Base-by-base conservation (phyloP, 2,888 invertebrate genomes). In the Acrocyrtus sp. region DNA sequence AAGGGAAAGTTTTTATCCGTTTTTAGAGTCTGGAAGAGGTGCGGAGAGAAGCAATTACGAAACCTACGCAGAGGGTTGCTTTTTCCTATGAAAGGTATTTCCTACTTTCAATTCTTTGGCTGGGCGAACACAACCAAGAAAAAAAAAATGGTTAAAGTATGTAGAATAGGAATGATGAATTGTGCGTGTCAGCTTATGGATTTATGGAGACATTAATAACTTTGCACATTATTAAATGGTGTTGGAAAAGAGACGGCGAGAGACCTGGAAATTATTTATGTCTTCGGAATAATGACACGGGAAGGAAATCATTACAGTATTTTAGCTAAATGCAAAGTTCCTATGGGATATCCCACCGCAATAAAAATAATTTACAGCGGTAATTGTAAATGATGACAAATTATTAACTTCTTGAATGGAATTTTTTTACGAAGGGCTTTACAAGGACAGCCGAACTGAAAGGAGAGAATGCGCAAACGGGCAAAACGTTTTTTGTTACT, bases 1-100 rank as follows among this genome's bases (percentile, higher is more conserved):
- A 70, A 70, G 70, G 62, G 70, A 70, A 70, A 70, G 70, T 61
- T 45, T 6, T 27, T 47, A 12, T n/a, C 41, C n/a, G n/a, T n/a
- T n/a, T n/a, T n/a, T n/a, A n/a, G 34, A 34, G 34, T 34, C 12
- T 5, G 34, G 34, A n/a, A n/a, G 34, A 34, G 34, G 34, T 34
- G 34, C 5, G 34, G 34, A 34, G 34, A 34, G 34, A 34, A 34
- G 34, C 34, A 34, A 34, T 34, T 34, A 34, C 12, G n/a, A n/a
- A n/a, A n/a, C 34, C 34, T 34, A 34, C 34, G 34, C 34, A 34
- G 34, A 34, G 34, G 6, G 5, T 12, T 8, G 12, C 34, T 12
- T 34, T 34, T 34, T 34, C 12, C 34, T 34, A n/a, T n/a, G n/a
- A n/a, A n/a, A n/a, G n/a, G n/a, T n/a, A n/a, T n/a, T n/a, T n/a